Percentiles rank a stretch among this genome's conserved stretches.
phyloP scores from a whole-genome alignment of 2,888 invertebrate genomes.

The Ormyrus thymus region DNA sequence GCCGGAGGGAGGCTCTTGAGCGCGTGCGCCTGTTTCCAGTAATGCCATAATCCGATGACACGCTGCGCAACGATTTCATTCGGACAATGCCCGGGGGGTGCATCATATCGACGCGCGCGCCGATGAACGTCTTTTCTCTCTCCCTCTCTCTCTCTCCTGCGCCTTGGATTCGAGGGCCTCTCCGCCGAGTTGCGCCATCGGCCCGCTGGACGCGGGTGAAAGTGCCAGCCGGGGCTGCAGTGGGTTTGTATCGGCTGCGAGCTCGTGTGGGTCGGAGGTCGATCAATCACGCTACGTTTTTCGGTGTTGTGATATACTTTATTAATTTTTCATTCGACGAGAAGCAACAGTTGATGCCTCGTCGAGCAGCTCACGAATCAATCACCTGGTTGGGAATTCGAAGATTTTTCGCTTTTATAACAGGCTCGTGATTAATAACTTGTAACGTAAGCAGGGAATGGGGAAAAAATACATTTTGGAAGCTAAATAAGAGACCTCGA shows the following conservation, averaged over 20 bases:
- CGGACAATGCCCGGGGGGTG: conserved; percentile 22
- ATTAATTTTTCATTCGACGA: conserved; percentile 41
- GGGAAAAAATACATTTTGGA: too few relatives aligned
- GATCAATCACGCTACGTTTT: conserved; percentile 33
- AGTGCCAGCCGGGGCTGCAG: not conserved
- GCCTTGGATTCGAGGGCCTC: not conserved
- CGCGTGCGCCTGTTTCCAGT: conserved; percentile 3
- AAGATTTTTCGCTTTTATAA: conserved; percentile 28
- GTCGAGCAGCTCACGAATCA: conserved; percentile 5
- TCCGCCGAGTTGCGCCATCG: not conserved
- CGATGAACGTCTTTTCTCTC: not conserved
- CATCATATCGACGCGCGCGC: not conserved
- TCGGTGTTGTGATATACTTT: conserved; percentile 29
- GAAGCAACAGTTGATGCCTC: not conserved
- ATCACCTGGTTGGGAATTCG: conserved; percentile 12
- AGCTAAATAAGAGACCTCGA: too few relatives aligned
- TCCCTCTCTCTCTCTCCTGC: not conserved
- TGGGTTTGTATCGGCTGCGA: not conserved
- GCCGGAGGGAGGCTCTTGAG: not conserved
- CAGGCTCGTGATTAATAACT: conserved; percentile 25
- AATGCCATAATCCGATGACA: conserved; percentile 52
- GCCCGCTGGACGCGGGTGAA: not conserved
- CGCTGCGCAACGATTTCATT: conserved; percentile 51
- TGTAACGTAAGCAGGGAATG: not conserved
- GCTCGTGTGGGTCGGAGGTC: not conserved